Evolutionary conservation across 2,797 vertebrate genomes (phyloP), one percentile per base, ranked within the genome.

Genomic region (Bradypodion ventrale): DNA sequence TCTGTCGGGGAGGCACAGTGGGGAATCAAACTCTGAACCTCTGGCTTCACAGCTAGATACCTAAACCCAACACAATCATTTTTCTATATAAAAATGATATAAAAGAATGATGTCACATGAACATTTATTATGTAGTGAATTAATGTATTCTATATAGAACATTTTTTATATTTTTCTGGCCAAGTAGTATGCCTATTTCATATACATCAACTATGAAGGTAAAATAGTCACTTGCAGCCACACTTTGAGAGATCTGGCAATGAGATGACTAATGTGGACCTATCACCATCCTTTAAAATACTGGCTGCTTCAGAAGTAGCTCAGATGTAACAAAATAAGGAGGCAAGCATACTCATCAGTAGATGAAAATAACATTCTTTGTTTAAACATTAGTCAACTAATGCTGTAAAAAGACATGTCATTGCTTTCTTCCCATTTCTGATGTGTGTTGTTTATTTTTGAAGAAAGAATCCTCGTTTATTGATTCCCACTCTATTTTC

Each of bases 251-350:
- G 29, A 29, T 73, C 25, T 40, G 27, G 5, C 32, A 27, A 40
- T 46, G 72, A 46, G 40, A 15, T 27, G 8, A 25, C 1, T 66
- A 35, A 56, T 42, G 13, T 27, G 40, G 46, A 21, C 29, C 8
- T 6, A 60, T 37, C 25, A 6, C n/a, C n/a, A 32, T 29, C 7
- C 23, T 46, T 49, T 44, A 44, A 73, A 29, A 49, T 27, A 40
- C 1, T 37, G 21, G 62, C 79, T 77, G 88, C 84, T 63, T 84
- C 75, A 81, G 88, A 92, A 87, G 87, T 90, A 73, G 88, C 85
- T 88, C 81, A 85, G 87, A 89, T 83, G 83, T 49, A 75, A 49
- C 80, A 80, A 91, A 87, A 70, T 52, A 85, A 89, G 82, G 59
- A 56, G 78, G 89, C 82, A 85, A 91, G 42, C 49, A 19, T 72